phyloP scores from a whole-genome alignment of 2,797 vertebrate species.

The Anomalospiza imberbis region DNA sequence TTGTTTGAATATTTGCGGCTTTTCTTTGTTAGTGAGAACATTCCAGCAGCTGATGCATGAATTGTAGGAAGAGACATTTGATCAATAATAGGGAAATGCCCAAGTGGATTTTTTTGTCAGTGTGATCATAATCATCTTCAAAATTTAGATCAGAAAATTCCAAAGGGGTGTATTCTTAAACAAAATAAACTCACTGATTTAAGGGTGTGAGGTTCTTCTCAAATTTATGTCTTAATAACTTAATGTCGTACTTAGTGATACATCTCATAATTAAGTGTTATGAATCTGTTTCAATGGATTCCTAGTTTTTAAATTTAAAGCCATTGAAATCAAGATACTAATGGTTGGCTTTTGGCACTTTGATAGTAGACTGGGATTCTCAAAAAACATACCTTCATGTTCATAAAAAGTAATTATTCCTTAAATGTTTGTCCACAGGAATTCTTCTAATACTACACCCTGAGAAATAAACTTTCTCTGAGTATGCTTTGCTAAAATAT shows the following conservation, averaged over 20 bases:
- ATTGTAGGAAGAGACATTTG: neutral
- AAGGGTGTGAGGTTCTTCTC: neutral
- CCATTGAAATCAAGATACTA: neutral
- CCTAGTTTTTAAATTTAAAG: neutral
- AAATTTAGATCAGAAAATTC: neutral
- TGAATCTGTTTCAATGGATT: neutral
- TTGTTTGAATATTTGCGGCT: neutral
- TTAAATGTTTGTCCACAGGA: neutral
- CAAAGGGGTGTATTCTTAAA: neutral
- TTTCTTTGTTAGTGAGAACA: neutral
- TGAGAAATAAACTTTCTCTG: neutral
- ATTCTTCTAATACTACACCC: neutral
- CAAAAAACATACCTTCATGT: neutral
- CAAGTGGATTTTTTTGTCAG: neutral
- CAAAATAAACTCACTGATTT: neutral
- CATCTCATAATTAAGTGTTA: neutral
- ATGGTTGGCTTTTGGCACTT: neutral
- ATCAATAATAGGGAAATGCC: neutral
- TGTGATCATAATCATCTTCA: neutral
- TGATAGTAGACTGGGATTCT: neutral
- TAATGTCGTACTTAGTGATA: neutral
- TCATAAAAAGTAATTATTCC: neutral
- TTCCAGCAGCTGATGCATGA: neutral
- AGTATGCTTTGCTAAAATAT: neutral
- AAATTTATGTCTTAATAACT: neutral